These are phyloP conservation scores for Lasius fuliginosus DNA, from an alignment of 2,888 invertebrate species.

Conservation along the genomic window DNA sequence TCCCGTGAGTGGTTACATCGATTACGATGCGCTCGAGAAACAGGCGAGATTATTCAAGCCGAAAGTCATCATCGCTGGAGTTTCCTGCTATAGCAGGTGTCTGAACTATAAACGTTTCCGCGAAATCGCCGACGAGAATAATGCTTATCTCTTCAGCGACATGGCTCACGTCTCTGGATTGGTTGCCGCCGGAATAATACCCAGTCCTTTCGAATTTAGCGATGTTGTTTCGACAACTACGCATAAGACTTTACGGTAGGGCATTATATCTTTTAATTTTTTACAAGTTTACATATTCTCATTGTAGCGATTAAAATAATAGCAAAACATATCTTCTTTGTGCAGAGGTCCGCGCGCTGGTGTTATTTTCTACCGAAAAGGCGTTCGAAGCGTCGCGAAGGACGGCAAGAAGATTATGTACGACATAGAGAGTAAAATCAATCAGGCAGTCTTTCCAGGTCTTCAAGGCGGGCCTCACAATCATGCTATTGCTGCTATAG, in stretches of 20 bases:
- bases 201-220: slow-evolving; percentile 96
- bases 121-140: slow-evolving; percentile 93
- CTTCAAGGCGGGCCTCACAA: slow-evolving; percentile 99
- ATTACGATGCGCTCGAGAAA: slow-evolving; percentile 95
- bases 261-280: background rate
- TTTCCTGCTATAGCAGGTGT: slow-evolving; percentile 97
- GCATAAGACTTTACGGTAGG: slow-evolving; percentile 94
- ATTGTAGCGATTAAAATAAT: slow-evolving; percentile 24
- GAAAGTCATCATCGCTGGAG: slow-evolving; percentile 96
- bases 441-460: slow-evolving; percentile 96
- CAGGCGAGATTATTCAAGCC: slow-evolving; percentile 96
- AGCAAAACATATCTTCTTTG: background rate
- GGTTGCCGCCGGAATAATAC: slow-evolving; percentile 95
- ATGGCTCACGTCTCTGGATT: slow-evolving; percentile 99
- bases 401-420: slow-evolving; percentile 95
- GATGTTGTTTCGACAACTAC: slow-evolving; percentile 98
- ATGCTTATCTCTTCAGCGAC: slow-evolving; percentile 96
- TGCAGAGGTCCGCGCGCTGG: slow-evolving; percentile 94
- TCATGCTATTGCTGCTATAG: slow-evolving; percentile 98
- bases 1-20: slow-evolving; percentile 94
- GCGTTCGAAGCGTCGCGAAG: slow-evolving; percentile 92
- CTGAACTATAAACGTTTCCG: slow-evolving; percentile 97
- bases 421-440: slow-evolving; percentile 95
- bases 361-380: slow-evolving; percentile 97
- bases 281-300: background rate